phyloP scores from a whole-genome alignment of 2,797 vertebrate genomes.

The Nannoperca australis region DNA sequence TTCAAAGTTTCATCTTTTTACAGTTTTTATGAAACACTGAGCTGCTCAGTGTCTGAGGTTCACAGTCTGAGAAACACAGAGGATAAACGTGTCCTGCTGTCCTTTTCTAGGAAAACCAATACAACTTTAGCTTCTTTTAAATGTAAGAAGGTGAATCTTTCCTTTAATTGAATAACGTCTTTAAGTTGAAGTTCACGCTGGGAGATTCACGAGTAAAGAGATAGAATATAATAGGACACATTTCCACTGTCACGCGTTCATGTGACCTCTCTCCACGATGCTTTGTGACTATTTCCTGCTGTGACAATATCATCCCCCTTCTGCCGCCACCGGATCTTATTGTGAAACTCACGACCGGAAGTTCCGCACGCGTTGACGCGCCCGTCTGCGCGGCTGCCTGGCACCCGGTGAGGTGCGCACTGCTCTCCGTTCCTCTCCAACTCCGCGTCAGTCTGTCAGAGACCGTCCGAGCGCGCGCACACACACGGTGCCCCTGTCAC shows the following conservation, averaged over 20 bases:
- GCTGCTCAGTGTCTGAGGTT: no score
- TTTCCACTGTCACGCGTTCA: neutral
- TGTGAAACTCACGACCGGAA: conserved; percentile 62
- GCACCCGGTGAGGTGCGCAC: conserved; percentile 57
- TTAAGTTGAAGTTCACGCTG: neutral
- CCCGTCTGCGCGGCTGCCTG: conserved; percentile 42
- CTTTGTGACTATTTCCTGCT: neutral
- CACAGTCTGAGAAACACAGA: neutral
- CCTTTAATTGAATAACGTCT: neutral
- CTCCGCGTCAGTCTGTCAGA: conserved; percentile 62
- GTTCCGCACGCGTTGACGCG: fast-evolving
- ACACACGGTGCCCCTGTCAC: conserved; percentile 8
- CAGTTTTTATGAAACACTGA: neutral
- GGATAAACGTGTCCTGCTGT: neutral
- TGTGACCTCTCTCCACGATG: no score
- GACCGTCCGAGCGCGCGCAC: conserved; percentile 57
- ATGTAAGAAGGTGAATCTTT: no score
- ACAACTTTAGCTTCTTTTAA: neutral
- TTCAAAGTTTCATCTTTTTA: neutral
- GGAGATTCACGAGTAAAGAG: neutral
- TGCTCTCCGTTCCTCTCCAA: conserved; percentile 66
- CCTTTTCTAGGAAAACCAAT: neutral
- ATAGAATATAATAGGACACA: neutral
- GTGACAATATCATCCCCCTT: fast-evolving
- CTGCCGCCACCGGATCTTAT: conserved; percentile 22